Evolutionary conservation across 2,888 invertebrate species (phyloP).

Genomic region (Chesias legatella): DNA sequence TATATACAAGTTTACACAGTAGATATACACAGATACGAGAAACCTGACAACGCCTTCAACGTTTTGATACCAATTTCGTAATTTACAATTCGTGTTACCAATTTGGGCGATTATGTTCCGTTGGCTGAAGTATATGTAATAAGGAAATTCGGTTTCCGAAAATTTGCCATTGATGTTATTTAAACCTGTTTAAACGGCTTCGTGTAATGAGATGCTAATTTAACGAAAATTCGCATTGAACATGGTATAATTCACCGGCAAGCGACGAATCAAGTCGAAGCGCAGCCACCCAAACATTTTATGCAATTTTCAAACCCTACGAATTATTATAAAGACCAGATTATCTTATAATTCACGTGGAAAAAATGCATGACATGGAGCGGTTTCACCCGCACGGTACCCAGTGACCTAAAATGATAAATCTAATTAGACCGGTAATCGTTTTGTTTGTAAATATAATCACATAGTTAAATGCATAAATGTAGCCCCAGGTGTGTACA

Average conservation of each 20-base stretch:
- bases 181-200: conserved; percentile 44
- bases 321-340: conserved; percentile 15
- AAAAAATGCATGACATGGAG: conserved; percentile 1
- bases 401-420: conserved; percentile 14
- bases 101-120: conserved; percentile 66
- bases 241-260: conserved; percentile 26
- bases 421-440: conserved; percentile 16
- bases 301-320: conserved; percentile 9
- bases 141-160: conserved; percentile 51
- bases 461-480: conserved; percentile 15
- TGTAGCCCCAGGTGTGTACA: conserved; percentile 12
- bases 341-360: conserved; percentile 8
- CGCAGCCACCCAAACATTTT: conserved; percentile 12
- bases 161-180: conserved; percentile 49
- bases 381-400: conserved; percentile 11
- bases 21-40: conserved; percentile 37
- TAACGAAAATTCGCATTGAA: conserved; percentile 39
- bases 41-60: conserved; percentile 38
- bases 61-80: conserved; percentile 64
- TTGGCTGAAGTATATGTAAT: conserved; percentile 58
- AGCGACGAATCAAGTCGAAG: conserved; percentile 18
- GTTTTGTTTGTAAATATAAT: conserved; percentile 17
- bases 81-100: conserved; percentile 70
- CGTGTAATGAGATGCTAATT: conserved; percentile 65
- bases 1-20: conserved; percentile 23